Base-by-base conservation (phyloP, 2,113 vertebrate species). In the Phylloscopus whistleri region DNA sequence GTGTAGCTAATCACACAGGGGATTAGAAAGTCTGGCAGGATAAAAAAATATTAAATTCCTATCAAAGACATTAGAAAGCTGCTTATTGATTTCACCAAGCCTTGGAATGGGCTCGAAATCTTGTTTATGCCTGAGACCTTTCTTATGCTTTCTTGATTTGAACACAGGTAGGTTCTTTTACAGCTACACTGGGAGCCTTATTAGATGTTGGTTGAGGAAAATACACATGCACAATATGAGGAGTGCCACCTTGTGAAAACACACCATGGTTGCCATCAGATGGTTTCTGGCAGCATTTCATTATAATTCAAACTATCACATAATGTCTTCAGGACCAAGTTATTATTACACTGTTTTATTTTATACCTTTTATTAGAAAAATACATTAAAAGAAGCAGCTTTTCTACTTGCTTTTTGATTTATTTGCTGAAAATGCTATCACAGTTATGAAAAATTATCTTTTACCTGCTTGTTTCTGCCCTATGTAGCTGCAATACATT, bases 221-320 rank as follows among this genome's bases (percentile, higher is more conserved):
- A 85, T 1, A 72, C 10, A 48, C 35, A 35, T 31, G 18, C 39
- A 53, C 43, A 68, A 10, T 64, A 48, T 31, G 69, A 97, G 87
- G 95, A 76, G 49, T 96, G 94, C 97, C 97, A 97, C 96, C 96
- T 97, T 97, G 96, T 96, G 97, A 96, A 97, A 94, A n/a, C 95
- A 72, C 64, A 84, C 28, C 16, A 4, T 67, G 31, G 43, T 81
- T 98, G 92, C 96, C 97, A 85, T 59, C 62, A 46, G 53, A 51
- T 84, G 28, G 56, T 83, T 93, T 90, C 62, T 89, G 67, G 55
- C 33, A 81, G 60, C 66, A 64, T 75, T 81, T 94, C 20, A 13
- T 35, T 62, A 16, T 55, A 30, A 55, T 52, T 76, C 48, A 60
- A 77, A 55, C 17, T 8, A n/a, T n/a, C 31, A 16, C 0, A 1